Evolutionary conservation across 2,888 invertebrate genomes (phyloP), one percentile per base, ranked within the genome.

Genomic region (Brachycybe producta): DNA sequence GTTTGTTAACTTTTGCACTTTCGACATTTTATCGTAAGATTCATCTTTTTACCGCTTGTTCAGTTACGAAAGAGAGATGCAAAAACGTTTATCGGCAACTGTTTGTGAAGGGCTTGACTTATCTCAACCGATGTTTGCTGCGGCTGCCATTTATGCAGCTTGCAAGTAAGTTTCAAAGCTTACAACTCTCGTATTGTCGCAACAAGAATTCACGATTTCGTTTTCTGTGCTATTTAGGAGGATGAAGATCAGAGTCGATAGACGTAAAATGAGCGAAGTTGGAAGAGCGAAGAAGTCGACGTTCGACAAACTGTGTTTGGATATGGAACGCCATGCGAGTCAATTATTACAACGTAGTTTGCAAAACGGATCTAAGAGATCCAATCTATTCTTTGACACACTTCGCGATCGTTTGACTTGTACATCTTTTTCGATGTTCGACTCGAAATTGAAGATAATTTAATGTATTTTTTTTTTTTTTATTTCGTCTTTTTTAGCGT

Each of bases 121-220:
- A 15, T n/a, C 40, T 21, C 49, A 49, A 28, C 21, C 41, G 1
- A 28, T 21, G 26, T 40, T 40, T 27, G 39, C 43, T n/a, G 50
- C 26, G 17, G 45, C 50, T 23, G 53, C 53, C 15, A 41, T 53
- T 13, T 46, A 27, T 39, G 30, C 44, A 17, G 26, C 50, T n/a
- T 44, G 45, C 41, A 49, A 41, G 53, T 53, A 53, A 17, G 43
- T 39, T 26, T 39, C 15, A 45, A n/a, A 41, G 23, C 32, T 26
- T 44, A 32, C 34, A 17, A n/a, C 8, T 19, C 5, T 19, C 21
- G 2, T 15, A 7, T 34, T 8, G n/a, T 41, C 3, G 4, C 15
- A 24, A 41, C 21, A 23, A 23, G 15, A 41, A 24, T 40, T 17
- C 17, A 13, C 8, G 17, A 38, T 38, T 38, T 8, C 39, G 11